Evolutionary conservation across 2,113 vertebrate genomes (phyloP).

Genomic region (Eulemur rufifrons): DNA sequence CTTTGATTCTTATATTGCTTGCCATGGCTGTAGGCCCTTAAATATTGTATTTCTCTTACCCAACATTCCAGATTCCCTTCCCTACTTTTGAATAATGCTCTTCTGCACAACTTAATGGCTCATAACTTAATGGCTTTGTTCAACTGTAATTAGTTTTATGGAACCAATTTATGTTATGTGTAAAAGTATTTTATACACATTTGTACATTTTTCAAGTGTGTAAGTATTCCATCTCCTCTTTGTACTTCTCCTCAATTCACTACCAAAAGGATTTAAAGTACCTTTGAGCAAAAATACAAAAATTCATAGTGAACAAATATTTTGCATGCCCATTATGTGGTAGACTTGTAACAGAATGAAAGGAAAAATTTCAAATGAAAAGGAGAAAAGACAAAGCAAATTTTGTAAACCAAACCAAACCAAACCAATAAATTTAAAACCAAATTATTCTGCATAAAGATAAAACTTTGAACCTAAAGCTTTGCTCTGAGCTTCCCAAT

Average conservation of each 20-base stretch:
- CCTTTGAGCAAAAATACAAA: neutral
- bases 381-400: neutral
- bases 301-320: neutral
- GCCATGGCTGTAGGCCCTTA: neutral
- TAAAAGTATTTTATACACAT: conserved; percentile 6
- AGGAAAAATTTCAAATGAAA: neutral
- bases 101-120: neutral
- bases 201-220: neutral
- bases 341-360: neutral
- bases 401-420: neutral
- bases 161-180: neutral
- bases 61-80: neutral
- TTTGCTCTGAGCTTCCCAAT: neutral
- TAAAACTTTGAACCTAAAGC: neutral
- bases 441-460: neutral
- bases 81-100: neutral
- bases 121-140: neutral
- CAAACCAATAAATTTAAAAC: neutral
- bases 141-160: neutral
- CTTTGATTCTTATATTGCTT: neutral
- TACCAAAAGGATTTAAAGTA: neutral
- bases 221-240: neutral
- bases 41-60: neutral
- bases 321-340: neutral
- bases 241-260: neutral